These are phyloP conservation scores for Rhyacichthys aspro DNA, from an alignment of 2,797 vertebrate species.

Conservation along the genomic window DNA sequence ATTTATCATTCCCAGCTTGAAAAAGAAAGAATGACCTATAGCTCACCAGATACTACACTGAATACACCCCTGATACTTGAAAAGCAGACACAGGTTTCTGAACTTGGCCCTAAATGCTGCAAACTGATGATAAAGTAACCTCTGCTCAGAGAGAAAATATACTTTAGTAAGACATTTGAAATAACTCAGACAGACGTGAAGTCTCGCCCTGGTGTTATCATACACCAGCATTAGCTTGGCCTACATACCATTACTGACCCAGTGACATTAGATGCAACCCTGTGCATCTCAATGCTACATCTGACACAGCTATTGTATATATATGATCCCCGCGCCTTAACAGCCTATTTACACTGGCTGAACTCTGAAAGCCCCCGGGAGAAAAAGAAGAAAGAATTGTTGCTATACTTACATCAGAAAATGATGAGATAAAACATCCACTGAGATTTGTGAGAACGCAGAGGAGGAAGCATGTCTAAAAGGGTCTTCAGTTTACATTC, in stretches of 20 bases:
- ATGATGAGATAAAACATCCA: slow-evolving; percentile 51
- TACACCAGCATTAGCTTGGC: slow-evolving; percentile 46
- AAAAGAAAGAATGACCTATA: too few species aligned
- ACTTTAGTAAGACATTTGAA: slow-evolving; percentile 42
- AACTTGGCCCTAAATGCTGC: slow-evolving; percentile 11
- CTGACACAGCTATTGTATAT: slow-evolving; percentile 22
- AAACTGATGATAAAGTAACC: slow-evolving; percentile 14
- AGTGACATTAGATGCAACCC: slow-evolving; percentile 42
- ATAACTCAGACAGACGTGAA: slow-evolving; percentile 37
- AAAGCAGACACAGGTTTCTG: slow-evolving; percentile 2
- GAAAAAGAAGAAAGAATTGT: slow-evolving; percentile 26
- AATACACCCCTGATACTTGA: neutral
- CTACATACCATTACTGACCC: slow-evolving; percentile 52
- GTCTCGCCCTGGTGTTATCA: slow-evolving; percentile 45
- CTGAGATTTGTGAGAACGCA: slow-evolving; percentile 33
- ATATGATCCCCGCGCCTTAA: slow-evolving; percentile 41
- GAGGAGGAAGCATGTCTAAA: slow-evolving; percentile 27
- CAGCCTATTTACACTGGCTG: slow-evolving; percentile 51
- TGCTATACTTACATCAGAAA: slow-evolving; percentile 43
- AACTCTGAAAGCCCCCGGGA: slow-evolving; percentile 37
- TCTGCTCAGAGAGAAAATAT: slow-evolving; percentile 19
- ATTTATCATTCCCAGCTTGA: too few species aligned
- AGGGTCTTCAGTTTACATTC: slow-evolving; percentile 37
- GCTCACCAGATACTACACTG: too few species aligned
- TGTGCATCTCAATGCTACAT: slow-evolving; percentile 20